phyloP scores from a whole-genome alignment of 1,140 invertebrate genomes.

The Zaprionus africanus region DNA sequence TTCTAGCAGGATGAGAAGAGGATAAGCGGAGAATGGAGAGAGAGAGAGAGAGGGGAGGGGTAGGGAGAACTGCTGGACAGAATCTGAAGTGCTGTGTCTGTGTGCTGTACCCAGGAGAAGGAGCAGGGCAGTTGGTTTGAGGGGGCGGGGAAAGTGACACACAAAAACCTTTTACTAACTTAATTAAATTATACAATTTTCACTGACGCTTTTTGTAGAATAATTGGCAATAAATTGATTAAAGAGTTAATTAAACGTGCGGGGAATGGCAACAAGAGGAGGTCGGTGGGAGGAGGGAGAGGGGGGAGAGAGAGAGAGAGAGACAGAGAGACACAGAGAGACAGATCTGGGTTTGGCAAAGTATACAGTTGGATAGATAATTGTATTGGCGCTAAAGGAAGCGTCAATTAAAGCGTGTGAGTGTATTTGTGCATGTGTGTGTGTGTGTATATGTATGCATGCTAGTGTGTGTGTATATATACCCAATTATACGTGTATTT shows the following conservation, averaged over 20 bases:
- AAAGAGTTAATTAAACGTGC: constrained; percentile 77
- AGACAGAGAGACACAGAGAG: no score
- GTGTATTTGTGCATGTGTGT: constrained; percentile 2
- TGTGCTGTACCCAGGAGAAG: background rate
- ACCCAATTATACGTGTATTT: background rate
- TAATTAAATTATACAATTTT: constrained; percentile 80
- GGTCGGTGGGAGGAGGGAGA: constrained; percentile 4
- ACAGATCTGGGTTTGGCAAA: constrained; percentile 1
- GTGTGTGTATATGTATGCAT: background rate
- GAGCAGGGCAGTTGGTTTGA: background rate
- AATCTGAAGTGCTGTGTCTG: constrained; percentile 1
- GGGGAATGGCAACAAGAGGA: constrained; percentile 26
- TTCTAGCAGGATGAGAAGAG: constrained; percentile 32
- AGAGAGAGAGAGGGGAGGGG: no score
- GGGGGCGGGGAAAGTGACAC: constrained; percentile 40
- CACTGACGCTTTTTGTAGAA: constrained; percentile 77
- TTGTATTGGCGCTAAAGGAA: constrained; percentile 60
- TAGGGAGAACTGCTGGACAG: background rate
- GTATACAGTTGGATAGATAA: constrained; percentile 64
- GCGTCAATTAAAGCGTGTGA: constrained; percentile 29
- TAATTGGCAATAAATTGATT: constrained; percentile 82
- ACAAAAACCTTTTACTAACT: constrained; percentile 80
- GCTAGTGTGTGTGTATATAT: background rate
- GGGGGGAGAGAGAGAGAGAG: constrained; percentile 10
- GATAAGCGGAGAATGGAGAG: background rate